These are phyloP conservation scores for Musca domestica DNA, from an alignment of 1,140 invertebrate genomes.

Conservation along the genomic window DNA sequence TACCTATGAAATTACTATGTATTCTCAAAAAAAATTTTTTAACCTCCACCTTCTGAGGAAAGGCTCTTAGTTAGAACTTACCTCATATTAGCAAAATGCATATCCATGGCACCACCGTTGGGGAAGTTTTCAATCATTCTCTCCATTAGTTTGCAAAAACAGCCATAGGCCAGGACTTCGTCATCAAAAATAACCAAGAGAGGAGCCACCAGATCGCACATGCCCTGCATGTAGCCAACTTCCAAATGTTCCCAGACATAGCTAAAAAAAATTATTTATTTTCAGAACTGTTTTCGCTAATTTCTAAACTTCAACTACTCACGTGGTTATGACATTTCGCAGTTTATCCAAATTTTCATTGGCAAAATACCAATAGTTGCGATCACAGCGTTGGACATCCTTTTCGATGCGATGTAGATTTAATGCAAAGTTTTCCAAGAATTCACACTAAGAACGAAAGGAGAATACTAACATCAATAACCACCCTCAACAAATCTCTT, in stretches of 20 bases:
- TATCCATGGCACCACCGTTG: conserved; percentile 86
- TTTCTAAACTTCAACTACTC: conserved; percentile 46
- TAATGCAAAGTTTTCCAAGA: conserved; percentile 82
- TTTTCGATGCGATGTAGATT: conserved; percentile 93
- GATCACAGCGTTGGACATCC: conserved; percentile 88
- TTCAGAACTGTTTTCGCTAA: not conserved
- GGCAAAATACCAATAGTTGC: conserved; percentile 87
- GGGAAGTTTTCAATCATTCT: conserved; percentile 88
- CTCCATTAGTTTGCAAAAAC: conserved; percentile 85
- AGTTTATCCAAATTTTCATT: conserved; percentile 84
- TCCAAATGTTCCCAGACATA: conserved; percentile 92
- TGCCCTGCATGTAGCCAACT: conserved; percentile 83
- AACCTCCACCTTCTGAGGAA: too few species aligned
- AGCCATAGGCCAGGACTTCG: conserved; percentile 81
- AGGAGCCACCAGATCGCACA: conserved; percentile 91
- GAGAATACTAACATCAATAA: not conserved
- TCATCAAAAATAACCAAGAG: conserved; percentile 87
- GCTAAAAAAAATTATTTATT: conserved; percentile 51
- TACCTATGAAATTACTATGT: too few species aligned
- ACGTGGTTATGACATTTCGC: conserved; percentile 92
- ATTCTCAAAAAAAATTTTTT: too few species aligned
- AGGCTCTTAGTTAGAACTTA: conserved; percentile 51
- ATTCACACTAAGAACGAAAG: conserved; percentile 62
- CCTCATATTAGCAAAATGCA: conserved; percentile 90
- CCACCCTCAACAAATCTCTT: not conserved